Percentiles rank a stretch among this genome's conserved stretches.
Conservation (phyloP, 2,888 invertebrate species). For the Colletes collaris region DNA sequence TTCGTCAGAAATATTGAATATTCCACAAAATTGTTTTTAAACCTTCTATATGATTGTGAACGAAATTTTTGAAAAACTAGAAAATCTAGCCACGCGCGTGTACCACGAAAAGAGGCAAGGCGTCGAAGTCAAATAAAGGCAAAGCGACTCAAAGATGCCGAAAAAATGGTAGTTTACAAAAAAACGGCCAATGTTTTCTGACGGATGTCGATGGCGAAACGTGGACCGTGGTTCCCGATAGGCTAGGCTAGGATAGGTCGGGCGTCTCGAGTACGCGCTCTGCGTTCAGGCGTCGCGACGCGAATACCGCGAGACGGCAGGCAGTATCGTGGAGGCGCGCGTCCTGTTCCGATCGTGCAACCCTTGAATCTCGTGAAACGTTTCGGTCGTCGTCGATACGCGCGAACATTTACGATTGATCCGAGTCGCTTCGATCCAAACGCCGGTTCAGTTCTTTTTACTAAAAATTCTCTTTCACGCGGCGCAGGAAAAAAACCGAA, state of each 20-base stretch:
- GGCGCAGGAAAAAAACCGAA: background rate
- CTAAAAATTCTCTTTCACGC: background rate
- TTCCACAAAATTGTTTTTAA: too few relatives aligned
- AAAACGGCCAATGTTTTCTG: background rate
- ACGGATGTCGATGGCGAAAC: conserved; percentile 26
- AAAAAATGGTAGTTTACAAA: too few relatives aligned
- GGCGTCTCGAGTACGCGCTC: conserved; percentile 76
- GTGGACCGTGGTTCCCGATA: conserved; percentile 46
- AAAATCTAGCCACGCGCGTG: too few relatives aligned
- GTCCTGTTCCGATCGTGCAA: conserved; percentile 70
- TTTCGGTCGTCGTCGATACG: background rate
- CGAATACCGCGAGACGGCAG: conserved; percentile 63
- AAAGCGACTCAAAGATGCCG: background rate
- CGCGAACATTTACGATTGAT: conserved; percentile 8
- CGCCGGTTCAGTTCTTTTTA: conserved; percentile 35
- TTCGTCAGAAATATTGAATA: too few relatives aligned
- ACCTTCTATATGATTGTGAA: too few relatives aligned
- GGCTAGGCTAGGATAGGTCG: conserved; percentile 70
- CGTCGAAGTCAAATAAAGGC: too few relatives aligned
- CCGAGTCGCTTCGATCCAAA: background rate
- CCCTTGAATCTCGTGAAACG: conserved; percentile 35
- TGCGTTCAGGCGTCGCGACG: conserved; percentile 71
- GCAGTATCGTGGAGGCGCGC: conserved; percentile 77
- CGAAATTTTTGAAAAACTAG: too few relatives aligned
- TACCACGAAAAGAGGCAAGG: too few relatives aligned